phyloP scores from a whole-genome alignment of 2,888 invertebrate genomes.

The Acronicta aceris region DNA sequence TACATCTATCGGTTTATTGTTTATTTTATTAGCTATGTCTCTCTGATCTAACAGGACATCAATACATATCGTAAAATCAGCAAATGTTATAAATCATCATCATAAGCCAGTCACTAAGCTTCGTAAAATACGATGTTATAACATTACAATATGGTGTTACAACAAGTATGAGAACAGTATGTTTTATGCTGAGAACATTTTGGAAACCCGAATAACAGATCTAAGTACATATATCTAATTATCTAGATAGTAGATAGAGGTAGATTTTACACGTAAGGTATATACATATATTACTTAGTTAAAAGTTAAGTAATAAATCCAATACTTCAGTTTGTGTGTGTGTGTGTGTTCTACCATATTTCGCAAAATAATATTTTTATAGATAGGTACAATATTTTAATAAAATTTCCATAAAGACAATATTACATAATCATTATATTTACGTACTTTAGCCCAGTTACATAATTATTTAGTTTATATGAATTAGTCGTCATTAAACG shows the following conservation, averaged over 20 bases:
- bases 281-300: too few species aligned
- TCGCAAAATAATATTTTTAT: background rate
- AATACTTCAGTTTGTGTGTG: too few species aligned
- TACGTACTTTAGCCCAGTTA: too few species aligned
- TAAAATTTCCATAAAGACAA: too few species aligned
- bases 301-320: too few species aligned
- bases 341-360: background rate
- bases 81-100: conserved; percentile 67
- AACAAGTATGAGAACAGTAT: background rate
- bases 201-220: background rate
- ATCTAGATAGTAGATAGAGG: too few species aligned
- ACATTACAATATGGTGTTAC: conserved; percentile 17
- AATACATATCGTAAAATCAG: conserved; percentile 70
- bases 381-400: too few species aligned
- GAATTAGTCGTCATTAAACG: too few species aligned
- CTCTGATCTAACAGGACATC: conserved; percentile 68
- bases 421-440: too few species aligned
- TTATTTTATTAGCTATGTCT: conserved; percentile 69
- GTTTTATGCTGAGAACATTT: background rate
- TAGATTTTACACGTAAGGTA: too few species aligned
- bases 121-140: conserved; percentile 60
- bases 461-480: too few species aligned
- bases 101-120: conserved; percentile 59
- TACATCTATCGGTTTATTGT: conserved; percentile 69
- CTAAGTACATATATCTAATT: too few species aligned